Evolutionary conservation across 2,888 invertebrate species (phyloP).

Genomic region (Meliscaeva auricollis): DNA sequence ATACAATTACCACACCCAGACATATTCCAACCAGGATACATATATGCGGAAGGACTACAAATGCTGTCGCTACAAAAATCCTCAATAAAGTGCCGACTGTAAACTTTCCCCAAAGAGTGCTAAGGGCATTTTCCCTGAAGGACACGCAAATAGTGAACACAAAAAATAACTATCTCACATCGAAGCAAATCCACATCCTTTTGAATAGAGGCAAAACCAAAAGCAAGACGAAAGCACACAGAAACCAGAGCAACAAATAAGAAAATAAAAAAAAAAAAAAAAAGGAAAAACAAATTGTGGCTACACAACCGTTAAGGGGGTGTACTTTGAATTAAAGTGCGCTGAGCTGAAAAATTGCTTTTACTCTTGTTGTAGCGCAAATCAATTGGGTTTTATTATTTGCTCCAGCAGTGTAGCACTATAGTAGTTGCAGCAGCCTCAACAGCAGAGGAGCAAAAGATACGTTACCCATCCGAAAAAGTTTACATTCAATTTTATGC

Average conservation of each 20-base stretch:
- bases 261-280: slow-evolving; percentile 12
- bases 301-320: slow-evolving; percentile 48
- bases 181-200: slow-evolving; percentile 52
- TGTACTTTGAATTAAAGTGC: slow-evolving; percentile 83
- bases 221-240: slow-evolving; percentile 24
- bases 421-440: neutral
- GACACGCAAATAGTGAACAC: slow-evolving; percentile 43
- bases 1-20: slow-evolving; percentile 71
- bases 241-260: slow-evolving; percentile 22
- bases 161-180: slow-evolving; percentile 40
- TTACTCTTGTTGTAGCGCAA: slow-evolving; percentile 76
- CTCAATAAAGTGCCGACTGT: slow-evolving; percentile 65
- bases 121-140: slow-evolving; percentile 52
- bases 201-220: slow-evolving; percentile 3
- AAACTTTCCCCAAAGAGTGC: slow-evolving; percentile 50
- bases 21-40: slow-evolving; percentile 65
- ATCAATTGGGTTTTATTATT: slow-evolving; percentile 69
- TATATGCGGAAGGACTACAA: slow-evolving; percentile 32
- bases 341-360: slow-evolving; percentile 84
- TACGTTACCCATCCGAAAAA: slow-evolving; percentile 30
- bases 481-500: slow-evolving; percentile 59
- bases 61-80: slow-evolving; percentile 45
- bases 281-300: slow-evolving; percentile 34
- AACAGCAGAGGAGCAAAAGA: slow-evolving; percentile 26
- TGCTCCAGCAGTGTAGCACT: slow-evolving; percentile 29